Conservation (phyloP, 2,113 vertebrate genomes). For the Forbesichthys agassizii region DNA sequence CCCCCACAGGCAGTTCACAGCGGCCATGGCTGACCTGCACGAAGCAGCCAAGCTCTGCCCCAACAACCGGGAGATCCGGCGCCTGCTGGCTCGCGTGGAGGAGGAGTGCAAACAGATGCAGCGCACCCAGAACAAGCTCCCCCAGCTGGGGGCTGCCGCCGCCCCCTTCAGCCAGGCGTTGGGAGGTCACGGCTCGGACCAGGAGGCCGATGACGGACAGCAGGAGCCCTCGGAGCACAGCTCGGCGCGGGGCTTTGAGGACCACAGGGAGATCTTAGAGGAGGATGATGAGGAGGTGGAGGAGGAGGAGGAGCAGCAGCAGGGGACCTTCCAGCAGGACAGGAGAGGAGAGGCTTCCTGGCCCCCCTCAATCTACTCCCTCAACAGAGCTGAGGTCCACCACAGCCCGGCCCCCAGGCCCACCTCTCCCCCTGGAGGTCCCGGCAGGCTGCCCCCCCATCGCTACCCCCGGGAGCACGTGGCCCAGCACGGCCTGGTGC, state of each 20-base stretch:
- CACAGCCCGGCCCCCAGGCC: slow-evolving; percentile 65
- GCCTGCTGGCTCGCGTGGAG: slow-evolving; percentile 89
- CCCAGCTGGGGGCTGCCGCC: slow-evolving; percentile 54
- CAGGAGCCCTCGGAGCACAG: slow-evolving; percentile 56
- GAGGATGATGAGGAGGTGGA: slow-evolving; percentile 73
- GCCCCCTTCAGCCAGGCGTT: slow-evolving; percentile 52
- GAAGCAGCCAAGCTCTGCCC: slow-evolving; percentile 93
- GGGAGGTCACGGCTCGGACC: slow-evolving; percentile 79
- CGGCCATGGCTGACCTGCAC: slow-evolving; percentile 88
- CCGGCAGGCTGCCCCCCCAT: slow-evolving; percentile 67
- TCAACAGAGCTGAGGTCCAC: slow-evolving; percentile 76
- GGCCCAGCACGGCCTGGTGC: slow-evolving; percentile 79
- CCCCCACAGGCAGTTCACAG: slow-evolving; percentile 84
- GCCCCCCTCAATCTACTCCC: slow-evolving; percentile 65
- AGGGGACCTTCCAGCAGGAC: slow-evolving; percentile 56
- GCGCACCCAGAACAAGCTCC: slow-evolving; percentile 77
- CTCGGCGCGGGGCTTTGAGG: slow-evolving; percentile 52
- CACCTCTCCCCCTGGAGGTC: slow-evolving; percentile 77
- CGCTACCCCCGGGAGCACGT: slow-evolving; percentile 77
- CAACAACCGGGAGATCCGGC: slow-evolving; percentile 89
- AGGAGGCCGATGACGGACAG: slow-evolving; percentile 73
- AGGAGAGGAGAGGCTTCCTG: slow-evolving; percentile 70
- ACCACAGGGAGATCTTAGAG: slow-evolving; percentile 68
- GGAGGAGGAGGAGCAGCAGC: slow-evolving; percentile 71
- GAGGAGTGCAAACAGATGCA: slow-evolving; percentile 95